Evolutionary conservation across 2,113 vertebrate genomes (phyloP).

Genomic region (Ceratotherium simum): DNA sequence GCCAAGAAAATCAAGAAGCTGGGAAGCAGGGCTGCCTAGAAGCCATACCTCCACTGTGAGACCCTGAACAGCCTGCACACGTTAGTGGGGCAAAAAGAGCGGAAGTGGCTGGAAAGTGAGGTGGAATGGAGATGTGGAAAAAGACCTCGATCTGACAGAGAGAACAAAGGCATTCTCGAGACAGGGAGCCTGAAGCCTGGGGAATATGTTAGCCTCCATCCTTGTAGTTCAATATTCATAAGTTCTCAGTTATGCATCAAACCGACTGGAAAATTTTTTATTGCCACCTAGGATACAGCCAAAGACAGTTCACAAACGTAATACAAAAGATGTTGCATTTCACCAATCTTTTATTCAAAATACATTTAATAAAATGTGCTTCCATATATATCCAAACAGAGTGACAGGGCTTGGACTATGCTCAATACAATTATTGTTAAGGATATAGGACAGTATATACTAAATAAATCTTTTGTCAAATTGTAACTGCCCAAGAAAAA

Average conservation of each 20-base stretch:
- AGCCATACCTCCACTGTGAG: background rate
- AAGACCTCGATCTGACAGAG: background rate
- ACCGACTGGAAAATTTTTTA: background rate
- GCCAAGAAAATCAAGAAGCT: background rate
- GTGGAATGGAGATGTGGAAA: background rate
- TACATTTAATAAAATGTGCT: background rate
- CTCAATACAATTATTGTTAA: background rate
- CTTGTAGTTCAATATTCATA: background rate
- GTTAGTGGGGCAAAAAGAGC: background rate
- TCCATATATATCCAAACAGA: background rate
- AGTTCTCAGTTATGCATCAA: background rate
- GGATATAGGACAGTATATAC: background rate
- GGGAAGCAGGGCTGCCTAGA: background rate
- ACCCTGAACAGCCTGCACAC: background rate
- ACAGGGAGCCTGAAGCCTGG: background rate
- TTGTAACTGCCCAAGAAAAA: slow-evolving; percentile 31
- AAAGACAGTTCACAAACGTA: slow-evolving; percentile 14
- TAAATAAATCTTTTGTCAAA: slow-evolving; percentile 42
- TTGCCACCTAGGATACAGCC: background rate
- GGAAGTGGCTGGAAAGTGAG: background rate
- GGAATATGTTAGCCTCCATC: background rate
- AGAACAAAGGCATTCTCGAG: slow-evolving; percentile 50
- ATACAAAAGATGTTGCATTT: slow-evolving; percentile 26
- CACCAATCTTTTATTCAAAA: slow-evolving; percentile 10
- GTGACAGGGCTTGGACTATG: background rate